Conservation (phyloP, 2,888 invertebrate genomes). For the Hydrotaea cyrtoneurina region DNA sequence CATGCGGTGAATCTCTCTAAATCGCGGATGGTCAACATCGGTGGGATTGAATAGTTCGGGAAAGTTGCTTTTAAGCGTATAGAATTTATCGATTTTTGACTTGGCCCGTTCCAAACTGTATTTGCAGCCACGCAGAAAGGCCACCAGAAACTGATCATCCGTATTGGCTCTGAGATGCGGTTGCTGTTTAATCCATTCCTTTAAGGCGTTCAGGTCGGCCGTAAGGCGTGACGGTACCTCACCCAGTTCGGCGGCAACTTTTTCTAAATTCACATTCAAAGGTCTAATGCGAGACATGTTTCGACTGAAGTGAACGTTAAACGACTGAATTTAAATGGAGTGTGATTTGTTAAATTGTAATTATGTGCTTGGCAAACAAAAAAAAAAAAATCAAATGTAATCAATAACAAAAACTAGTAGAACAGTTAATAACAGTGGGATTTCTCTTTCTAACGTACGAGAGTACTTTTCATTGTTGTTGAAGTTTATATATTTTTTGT, state of each 20-base stretch:
- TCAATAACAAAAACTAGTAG: too few species aligned
- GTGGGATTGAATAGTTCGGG: constrained; percentile 77
- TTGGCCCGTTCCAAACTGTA: constrained; percentile 85
- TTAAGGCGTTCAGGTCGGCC: constrained; percentile 79
- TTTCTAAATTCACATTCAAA: constrained; percentile 47
- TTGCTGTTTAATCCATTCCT: constrained; percentile 82
- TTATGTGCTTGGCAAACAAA: too few species aligned
- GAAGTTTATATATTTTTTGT: too few species aligned
- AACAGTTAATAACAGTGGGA: too few species aligned
- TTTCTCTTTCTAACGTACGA: too few species aligned
- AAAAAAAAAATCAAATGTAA: too few species aligned
- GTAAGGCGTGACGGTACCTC: constrained; percentile 77
- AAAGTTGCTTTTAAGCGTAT: constrained; percentile 79
- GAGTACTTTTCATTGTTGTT: too few species aligned
- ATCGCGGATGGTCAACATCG: constrained; percentile 73
- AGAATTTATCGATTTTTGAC: constrained; percentile 84
- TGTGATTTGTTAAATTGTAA: too few species aligned
- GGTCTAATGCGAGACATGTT: not conserved
- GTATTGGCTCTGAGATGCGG: constrained; percentile 79
- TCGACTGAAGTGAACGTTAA: too few species aligned
- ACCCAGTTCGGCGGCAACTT: constrained; percentile 53
- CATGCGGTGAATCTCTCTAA: constrained; percentile 71
- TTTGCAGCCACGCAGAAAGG: constrained; percentile 85
- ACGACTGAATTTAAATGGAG: too few species aligned
- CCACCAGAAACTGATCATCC: constrained; percentile 83